Base-by-base conservation (phyloP, 2,113 vertebrate species). In the Recurvirostra avosetta region DNA sequence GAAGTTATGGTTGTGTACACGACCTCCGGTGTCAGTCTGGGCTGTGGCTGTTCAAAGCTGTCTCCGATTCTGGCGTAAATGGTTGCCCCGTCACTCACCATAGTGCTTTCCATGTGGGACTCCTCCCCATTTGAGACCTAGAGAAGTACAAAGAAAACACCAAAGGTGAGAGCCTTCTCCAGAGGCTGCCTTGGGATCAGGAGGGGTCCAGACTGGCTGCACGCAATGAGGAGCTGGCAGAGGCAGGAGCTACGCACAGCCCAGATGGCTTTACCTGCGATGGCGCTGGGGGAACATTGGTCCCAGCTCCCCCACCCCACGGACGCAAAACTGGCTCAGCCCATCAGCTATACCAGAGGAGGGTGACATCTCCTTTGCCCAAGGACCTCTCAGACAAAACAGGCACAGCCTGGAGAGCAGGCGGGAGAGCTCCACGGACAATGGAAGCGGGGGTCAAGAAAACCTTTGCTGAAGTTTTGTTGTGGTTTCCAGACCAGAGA, bases 31-130 rank as follows among this genome's bases (percentile, higher is more conserved):
- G 3, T 1, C 4, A 2, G 20, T 5, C 52, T 15, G 1, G 2
- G 22, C 56, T 11, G 26, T 4, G 36, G 7, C 19, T 40, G 27
- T 7, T 32, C 45, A 8, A 61, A 6, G 6, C 1, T 6, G 17
- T 20, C 45, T 49, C 52, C 70, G 1, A 81, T 0, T 15, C 3
- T n/a, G 70, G 41, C 5, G 2, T 89, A 94, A 45, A 89, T 1
- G 27, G 52, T 66, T 9, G 1, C 4, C 3, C 1, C 0, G 4
- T 32, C 29, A 14, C 20, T 2, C 29, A 1, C 11, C 16, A 0
- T 3, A 1, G 20, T 2, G 27, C 53, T n/a, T 19, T 53, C 45
- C 63, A 15, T 1, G 8, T 1, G 15, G 36, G 12, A 6, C 10
- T 66, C 34, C 84, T 84, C 83, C 36, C 9, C 5, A 0, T 19